Conservation (phyloP, 1,140 invertebrate species). For the Protaetia brevitarsis region DNA sequence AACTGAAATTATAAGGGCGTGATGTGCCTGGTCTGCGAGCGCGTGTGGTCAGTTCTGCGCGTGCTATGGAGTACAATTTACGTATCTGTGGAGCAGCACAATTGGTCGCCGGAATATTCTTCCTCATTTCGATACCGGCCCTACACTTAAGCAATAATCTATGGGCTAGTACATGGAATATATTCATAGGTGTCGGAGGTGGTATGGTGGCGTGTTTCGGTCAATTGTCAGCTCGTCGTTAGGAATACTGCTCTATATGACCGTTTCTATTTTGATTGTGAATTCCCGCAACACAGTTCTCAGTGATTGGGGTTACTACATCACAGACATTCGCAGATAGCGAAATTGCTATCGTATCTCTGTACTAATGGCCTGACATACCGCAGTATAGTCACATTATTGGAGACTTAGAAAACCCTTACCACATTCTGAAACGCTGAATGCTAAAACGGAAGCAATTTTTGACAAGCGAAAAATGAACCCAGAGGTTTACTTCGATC, state of each 20-base stretch:
- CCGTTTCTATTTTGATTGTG: slow-evolving; percentile 48
- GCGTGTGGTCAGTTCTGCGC: slow-evolving; percentile 49
- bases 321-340: slow-evolving; percentile 43
- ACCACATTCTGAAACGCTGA: no score
- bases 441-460: no score
- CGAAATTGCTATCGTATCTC: slow-evolving; percentile 42
- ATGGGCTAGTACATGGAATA: slow-evolving; percentile 51
- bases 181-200: slow-evolving; percentile 49
- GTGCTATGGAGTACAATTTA: slow-evolving; percentile 51
- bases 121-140: slow-evolving; percentile 50
- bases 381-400: no score
- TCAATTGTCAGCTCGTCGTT: slow-evolving; percentile 44
- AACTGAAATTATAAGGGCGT: slow-evolving; percentile 35
- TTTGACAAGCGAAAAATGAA: no score
- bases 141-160: slow-evolving; percentile 50
- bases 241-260: slow-evolving; percentile 51
- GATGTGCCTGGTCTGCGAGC: slow-evolving; percentile 44
- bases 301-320: slow-evolving; percentile 50
- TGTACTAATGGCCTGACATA: no score
- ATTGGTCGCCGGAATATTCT: slow-evolving; percentile 52
- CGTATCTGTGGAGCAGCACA: slow-evolving; percentile 50
- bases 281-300: slow-evolving; percentile 50
- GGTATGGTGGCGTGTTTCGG: slow-evolving; percentile 49
- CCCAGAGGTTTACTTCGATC: no score
- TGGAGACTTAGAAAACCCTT: no score